These are phyloP conservation scores for Podiceps cristatus DNA, from an alignment of 2,113 vertebrate species.

Conservation along the genomic window DNA sequence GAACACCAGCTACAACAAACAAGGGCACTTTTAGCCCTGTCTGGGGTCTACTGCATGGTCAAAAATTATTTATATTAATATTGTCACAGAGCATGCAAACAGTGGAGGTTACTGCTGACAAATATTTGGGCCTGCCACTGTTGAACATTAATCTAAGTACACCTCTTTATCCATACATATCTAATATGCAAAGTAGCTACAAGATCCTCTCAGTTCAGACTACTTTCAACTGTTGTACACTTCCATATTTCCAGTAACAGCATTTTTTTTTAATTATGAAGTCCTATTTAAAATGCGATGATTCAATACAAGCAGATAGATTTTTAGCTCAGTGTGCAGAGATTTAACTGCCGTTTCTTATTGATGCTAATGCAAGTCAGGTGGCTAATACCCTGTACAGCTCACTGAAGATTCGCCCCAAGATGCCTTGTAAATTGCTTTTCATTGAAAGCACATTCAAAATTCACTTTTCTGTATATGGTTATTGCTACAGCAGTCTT, in stretches of 20 bases:
- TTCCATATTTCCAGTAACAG: not conserved
- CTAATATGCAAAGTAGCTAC: not conserved
- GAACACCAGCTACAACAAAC: slow-evolving; percentile 29
- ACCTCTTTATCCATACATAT: slow-evolving; percentile 4
- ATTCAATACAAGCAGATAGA: not conserved
- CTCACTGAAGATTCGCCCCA: slow-evolving; percentile 24
- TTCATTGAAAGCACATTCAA: slow-evolving; percentile 43
- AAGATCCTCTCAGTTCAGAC: not conserved
- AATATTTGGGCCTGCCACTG: not conserved
- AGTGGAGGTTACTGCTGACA: not conserved
- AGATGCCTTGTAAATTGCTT: slow-evolving; percentile 48
- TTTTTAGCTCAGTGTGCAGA: not conserved
- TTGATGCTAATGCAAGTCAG: slow-evolving; percentile 18
- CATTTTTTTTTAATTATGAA: not conserved
- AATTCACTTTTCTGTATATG: slow-evolving; percentile 31
- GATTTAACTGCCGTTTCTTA: not conserved
- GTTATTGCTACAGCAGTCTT: slow-evolving; percentile 1
- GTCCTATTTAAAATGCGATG: not conserved
- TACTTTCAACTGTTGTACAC: not conserved
- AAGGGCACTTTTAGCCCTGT: not conserved
- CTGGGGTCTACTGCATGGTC: not conserved
- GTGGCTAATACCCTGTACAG: slow-evolving; percentile 27
- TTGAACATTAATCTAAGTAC: slow-evolving; percentile 2
- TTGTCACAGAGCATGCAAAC: not conserved
- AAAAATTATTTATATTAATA: slow-evolving; percentile 13